These are phyloP conservation scores for Laterallus jamaicensis DNA, from an alignment of 2,113 vertebrate species.

Conservation along the genomic window DNA sequence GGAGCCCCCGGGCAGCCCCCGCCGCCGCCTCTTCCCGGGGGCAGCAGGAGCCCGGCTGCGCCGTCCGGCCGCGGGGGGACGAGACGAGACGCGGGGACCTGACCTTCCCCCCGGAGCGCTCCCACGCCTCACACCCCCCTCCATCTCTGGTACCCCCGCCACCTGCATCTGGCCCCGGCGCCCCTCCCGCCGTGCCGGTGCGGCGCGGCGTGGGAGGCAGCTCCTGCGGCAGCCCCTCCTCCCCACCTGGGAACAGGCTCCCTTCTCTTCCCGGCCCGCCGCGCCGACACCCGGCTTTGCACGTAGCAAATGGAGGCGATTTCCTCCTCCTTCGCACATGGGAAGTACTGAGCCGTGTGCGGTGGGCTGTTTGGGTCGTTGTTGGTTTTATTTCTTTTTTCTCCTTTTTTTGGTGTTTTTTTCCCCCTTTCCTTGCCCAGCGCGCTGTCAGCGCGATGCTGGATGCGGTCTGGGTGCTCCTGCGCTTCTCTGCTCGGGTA, in stretches of 20 bases:
- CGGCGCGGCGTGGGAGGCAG: not conserved
- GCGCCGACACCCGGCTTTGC: conserved; percentile 77
- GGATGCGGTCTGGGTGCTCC: not conserved
- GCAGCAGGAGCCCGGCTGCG: not conserved
- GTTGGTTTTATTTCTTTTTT: too few species aligned
- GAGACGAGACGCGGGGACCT: too few species aligned
- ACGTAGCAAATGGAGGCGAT: conserved; percentile 82
- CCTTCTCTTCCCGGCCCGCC: conserved; percentile 48
- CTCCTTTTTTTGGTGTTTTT: too few species aligned
- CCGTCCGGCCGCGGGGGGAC: too few species aligned
- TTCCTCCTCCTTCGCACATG: conserved; percentile 66
- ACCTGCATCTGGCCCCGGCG: not conserved
- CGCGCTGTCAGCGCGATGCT: not conserved
- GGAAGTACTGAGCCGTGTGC: conserved; percentile 68
- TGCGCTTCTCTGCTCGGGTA: not conserved
- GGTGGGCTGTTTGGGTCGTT: not conserved
- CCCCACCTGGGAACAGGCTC: conserved; percentile 71
- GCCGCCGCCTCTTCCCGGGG: not conserved
- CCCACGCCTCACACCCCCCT: not conserved
- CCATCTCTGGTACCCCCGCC: not conserved
- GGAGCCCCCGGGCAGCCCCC: not conserved
- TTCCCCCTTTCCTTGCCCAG: not conserved
- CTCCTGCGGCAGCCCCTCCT: conserved; percentile 64
- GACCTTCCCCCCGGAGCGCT: too few species aligned
- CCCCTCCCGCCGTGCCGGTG: not conserved